Percentiles rank a stretch among this genome's conserved stretches.
Conservation (phyloP, 2,888 invertebrate species). For the Ennomos fuscantarius region DNA sequence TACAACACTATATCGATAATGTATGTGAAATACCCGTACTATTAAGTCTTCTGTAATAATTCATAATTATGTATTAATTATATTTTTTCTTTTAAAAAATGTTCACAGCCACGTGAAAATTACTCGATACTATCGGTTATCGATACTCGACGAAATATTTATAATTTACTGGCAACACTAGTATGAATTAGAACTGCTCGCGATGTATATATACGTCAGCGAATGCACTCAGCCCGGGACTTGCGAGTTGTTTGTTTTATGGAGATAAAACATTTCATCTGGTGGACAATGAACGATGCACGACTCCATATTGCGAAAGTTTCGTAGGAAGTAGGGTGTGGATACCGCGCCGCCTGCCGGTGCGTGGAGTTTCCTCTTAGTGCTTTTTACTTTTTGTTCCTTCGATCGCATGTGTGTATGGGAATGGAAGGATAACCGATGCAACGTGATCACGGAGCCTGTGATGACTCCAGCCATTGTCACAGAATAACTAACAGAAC, state of each 20-base stretch:
- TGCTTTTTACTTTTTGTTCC: slow-evolving; percentile 4
- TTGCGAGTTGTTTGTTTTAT: slow-evolving; percentile 12
- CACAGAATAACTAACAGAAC: too few relatives aligned
- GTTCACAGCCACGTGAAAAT: too few relatives aligned
- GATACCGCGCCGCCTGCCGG: slow-evolving; percentile 5
- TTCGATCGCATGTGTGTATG: slow-evolving; percentile 1
- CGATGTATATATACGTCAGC: slow-evolving; percentile 15
- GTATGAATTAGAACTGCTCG: slow-evolving; percentile 9
- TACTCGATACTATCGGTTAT: too few relatives aligned
- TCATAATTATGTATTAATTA: too few relatives aligned
- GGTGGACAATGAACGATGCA: slow-evolving; percentile 13
- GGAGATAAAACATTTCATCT: slow-evolving; percentile 13
- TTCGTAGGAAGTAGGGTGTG: slow-evolving; percentile 15
- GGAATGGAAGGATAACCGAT: not conserved
- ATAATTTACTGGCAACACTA: too few relatives aligned
- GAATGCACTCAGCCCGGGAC: slow-evolving; percentile 12
- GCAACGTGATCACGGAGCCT: too few relatives aligned
- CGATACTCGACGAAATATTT: too few relatives aligned
- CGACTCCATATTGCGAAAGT: slow-evolving; percentile 25
- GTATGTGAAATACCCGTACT: too few relatives aligned
- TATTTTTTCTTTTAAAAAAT: too few relatives aligned
- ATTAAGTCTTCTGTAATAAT: too few relatives aligned
- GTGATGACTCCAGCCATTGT: too few relatives aligned
- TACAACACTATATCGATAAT: too few relatives aligned
- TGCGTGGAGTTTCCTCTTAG: slow-evolving; percentile 11